Evolutionary conservation across 2,797 vertebrate genomes (phyloP).

Genomic region (Kryptopterus vitreolus): DNA sequence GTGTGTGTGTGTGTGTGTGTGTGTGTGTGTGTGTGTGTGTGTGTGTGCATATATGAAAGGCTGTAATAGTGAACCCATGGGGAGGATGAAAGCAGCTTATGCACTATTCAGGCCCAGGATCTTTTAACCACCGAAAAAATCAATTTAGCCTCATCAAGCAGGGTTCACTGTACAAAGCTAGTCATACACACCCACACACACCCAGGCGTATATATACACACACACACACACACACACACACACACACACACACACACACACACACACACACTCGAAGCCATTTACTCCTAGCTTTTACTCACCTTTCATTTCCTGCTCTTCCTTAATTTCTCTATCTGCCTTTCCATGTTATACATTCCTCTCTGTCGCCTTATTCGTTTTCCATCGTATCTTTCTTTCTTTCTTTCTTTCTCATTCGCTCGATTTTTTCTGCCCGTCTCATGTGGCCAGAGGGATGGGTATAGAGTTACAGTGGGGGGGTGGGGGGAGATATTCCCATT

Average conservation of each 20-base stretch:
- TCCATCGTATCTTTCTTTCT: slow-evolving; percentile 5
- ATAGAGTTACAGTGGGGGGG: slow-evolving; percentile 74
- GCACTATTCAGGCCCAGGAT: slow-evolving; percentile 98
- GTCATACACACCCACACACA: slow-evolving; percentile 23
- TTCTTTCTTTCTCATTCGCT: slow-evolving; percentile 15
- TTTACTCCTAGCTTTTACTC: slow-evolving; percentile 45
- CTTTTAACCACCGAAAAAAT: slow-evolving; percentile 91
- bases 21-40: slow-evolving; percentile 52
- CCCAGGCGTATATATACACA: slow-evolving; percentile 27
- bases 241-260: slow-evolving; percentile 10
- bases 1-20: slow-evolving; percentile 51
- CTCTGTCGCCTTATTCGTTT: slow-evolving; percentile 2
- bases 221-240: slow-evolving; percentile 32
- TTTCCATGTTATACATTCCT: slow-evolving; percentile 31
- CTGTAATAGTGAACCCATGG: slow-evolving; percentile 65
- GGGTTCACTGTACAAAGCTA: slow-evolving; percentile 49
- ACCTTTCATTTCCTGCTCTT: slow-evolving; percentile 43
- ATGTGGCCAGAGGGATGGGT: slow-evolving; percentile 60
- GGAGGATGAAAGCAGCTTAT: slow-evolving; percentile 96
- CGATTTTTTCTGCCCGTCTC: slow-evolving; percentile 23
- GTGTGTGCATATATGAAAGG: slow-evolving; percentile 47
- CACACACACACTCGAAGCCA: slow-evolving; percentile 35
- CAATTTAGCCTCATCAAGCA: slow-evolving; percentile 95
- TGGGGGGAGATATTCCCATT: slow-evolving; percentile 75
- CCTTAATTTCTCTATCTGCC: slow-evolving; percentile 36